phyloP scores from a whole-genome alignment of 1,140 invertebrate genomes.

The Whitmania pigra region DNA sequence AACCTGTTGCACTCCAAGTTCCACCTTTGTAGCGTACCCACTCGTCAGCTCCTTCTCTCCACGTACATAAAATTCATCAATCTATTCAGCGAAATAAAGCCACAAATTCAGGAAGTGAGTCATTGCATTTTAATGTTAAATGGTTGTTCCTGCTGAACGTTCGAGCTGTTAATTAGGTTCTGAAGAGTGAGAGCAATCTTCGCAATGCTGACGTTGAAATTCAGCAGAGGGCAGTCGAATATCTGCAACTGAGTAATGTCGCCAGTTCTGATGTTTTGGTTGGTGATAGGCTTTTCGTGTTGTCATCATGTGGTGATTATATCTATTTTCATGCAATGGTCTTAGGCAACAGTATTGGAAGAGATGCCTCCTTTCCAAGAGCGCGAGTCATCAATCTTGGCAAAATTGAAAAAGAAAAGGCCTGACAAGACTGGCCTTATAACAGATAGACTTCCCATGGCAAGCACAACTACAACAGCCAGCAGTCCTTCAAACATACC shows the following conservation, averaged over 20 bases:
- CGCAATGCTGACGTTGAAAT: slow-evolving; percentile 96
- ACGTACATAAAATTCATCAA: slow-evolving; percentile 99
- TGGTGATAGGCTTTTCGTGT: slow-evolving; percentile 28
- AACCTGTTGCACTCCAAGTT: slow-evolving; percentile 85
- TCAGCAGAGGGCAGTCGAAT: slow-evolving; percentile 94
- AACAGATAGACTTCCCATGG: not conserved
- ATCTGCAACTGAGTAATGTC: slow-evolving; percentile 87
- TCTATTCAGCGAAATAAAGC: slow-evolving; percentile 94
- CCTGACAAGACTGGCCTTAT: slow-evolving; percentile 25
- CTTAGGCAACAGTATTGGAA: slow-evolving; percentile 84
- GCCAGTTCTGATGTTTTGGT: slow-evolving; percentile 89
- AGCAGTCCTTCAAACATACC: slow-evolving; percentile 24
- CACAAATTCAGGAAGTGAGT: slow-evolving; percentile 78
- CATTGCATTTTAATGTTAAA: not conserved
- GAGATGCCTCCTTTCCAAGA: slow-evolving; percentile 99
- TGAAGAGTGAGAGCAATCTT: slow-evolving; percentile 87
- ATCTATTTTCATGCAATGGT: not conserved
- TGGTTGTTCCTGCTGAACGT: not conserved
- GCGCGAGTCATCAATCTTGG: slow-evolving; percentile 79
- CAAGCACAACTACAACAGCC: not conserved
- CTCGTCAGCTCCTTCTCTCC: slow-evolving; percentile 82
- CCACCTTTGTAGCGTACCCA: slow-evolving; percentile 90
- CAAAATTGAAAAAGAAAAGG: slow-evolving; percentile 85
- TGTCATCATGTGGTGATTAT: not conserved
- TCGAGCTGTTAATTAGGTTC: slow-evolving; percentile 46